phyloP scores from a whole-genome alignment of 2,113 vertebrate genomes.

The Elephantulus edwardii region DNA sequence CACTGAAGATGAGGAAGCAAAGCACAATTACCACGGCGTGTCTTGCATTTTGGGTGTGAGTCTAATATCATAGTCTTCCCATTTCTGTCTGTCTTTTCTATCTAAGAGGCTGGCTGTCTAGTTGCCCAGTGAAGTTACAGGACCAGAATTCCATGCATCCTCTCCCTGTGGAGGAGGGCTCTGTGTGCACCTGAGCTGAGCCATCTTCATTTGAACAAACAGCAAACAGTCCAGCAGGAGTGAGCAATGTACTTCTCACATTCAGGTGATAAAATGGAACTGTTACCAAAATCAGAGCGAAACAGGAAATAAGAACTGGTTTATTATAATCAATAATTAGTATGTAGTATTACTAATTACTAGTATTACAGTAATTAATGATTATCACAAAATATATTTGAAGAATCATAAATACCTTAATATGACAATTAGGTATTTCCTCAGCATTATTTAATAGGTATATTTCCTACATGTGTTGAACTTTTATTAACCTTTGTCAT shows the following conservation, averaged over 20 bases:
- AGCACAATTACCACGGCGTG: too few species aligned
- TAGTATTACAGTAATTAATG: neutral
- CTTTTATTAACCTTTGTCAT: neutral
- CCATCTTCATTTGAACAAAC: neutral
- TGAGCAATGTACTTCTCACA: neutral
- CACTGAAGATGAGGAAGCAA: too few species aligned
- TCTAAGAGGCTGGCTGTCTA: too few species aligned
- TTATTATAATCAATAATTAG: neutral
- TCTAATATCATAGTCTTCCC: neutral
- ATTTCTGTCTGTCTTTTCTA: too few species aligned
- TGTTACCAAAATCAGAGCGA: neutral
- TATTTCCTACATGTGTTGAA: neutral
- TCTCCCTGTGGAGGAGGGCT: neutral
- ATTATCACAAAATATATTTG: constrained; percentile 1
- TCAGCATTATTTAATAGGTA: neutral
- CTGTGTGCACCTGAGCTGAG: neutral
- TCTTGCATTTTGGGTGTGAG: too few species aligned
- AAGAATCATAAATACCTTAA: neutral
- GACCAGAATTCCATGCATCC: neutral
- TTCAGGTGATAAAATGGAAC: neutral
- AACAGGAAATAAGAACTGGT: neutral
- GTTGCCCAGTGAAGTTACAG: neutral
- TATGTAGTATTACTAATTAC: neutral
- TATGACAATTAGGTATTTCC: neutral
- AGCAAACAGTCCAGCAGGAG: neutral